Percentiles rank a stretch among this genome's conserved stretches.
These are phyloP conservation scores for Drosophila pseudoananassae DNA, from an alignment of 1,140 invertebrate genomes.

Conservation along the genomic window DNA sequence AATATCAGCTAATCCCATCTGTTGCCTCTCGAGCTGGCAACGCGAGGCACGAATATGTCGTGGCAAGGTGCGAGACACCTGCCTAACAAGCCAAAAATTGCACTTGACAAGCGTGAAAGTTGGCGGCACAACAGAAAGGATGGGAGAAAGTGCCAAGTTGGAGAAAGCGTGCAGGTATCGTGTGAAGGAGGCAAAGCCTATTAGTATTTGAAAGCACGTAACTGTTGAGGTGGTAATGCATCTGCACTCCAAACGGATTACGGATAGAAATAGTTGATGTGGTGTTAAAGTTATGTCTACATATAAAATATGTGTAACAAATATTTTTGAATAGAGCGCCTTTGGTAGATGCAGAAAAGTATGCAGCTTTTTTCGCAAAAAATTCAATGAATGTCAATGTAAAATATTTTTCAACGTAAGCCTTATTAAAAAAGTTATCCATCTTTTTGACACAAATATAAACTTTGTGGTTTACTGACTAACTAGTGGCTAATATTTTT, in stretches of 20 bases:
- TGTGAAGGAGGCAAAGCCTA: constrained; percentile 17
- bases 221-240: constrained; percentile 7
- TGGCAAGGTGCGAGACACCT: constrained; percentile 13
- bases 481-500: not conserved
- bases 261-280: not conserved
- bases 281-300: not conserved
- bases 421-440: too few relatives aligned
- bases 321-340: not conserved
- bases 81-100: constrained; percentile 47
- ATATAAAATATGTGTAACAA: not conserved
- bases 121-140: not conserved
- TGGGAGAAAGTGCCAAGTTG: not conserved
- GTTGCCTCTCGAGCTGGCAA: constrained; percentile 14
- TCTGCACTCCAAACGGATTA: constrained; percentile 14
- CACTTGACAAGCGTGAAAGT: constrained; percentile 51
- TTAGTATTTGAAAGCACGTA: constrained; percentile 21
- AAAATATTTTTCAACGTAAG: not conserved
- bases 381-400: not conserved
- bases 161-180: not conserved
- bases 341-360: not conserved
- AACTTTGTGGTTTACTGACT: not conserved
- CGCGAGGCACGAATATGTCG: constrained; percentile 19
- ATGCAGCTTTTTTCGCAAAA: not conserved
- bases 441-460: too few relatives aligned
- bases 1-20: constrained; percentile 27